A percentile compares a stretch with the other conserved stretches of the same genome.
Evolutionary conservation across 2,888 invertebrate species (phyloP).

Genomic region (Gastrophysa polygoni): DNA sequence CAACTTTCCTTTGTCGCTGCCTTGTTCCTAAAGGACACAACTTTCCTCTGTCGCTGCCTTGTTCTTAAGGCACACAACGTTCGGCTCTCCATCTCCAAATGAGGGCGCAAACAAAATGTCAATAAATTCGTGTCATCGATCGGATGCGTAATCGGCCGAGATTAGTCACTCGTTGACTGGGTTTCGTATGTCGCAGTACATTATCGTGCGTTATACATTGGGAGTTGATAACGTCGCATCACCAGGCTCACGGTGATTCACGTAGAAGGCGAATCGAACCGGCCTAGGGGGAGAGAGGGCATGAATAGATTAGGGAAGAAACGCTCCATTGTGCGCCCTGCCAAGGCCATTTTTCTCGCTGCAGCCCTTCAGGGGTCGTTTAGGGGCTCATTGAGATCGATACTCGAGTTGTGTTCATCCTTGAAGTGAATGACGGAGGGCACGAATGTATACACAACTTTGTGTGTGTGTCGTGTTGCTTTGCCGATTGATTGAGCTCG

Average conservation of each 20-base stretch:
- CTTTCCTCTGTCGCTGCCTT: too few species aligned
- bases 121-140: background rate
- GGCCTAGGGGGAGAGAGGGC: background rate
- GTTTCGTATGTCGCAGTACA: background rate
- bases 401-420: background rate
- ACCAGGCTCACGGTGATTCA: too few species aligned
- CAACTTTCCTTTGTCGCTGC: too few species aligned
- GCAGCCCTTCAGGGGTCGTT: background rate
- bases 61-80: too few species aligned
- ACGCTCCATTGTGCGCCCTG: background rate
- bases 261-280: background rate
- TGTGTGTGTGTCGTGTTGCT: too few species aligned
- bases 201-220: background rate
- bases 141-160: background rate
- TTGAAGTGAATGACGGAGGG: background rate
- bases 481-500: background rate
- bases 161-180: background rate
- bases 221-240: background rate
- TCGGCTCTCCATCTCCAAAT: background rate
- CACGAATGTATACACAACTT: background rate
- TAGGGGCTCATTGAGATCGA: slow-evolving; percentile 1
- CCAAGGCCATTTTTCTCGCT: background rate
- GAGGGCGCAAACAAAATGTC: background rate
- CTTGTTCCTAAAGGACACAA: too few species aligned
- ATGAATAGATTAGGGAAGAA: slow-evolving; percentile 20